phyloP scores from a whole-genome alignment of 2,888 invertebrate species.

The Noctua pronuba region DNA sequence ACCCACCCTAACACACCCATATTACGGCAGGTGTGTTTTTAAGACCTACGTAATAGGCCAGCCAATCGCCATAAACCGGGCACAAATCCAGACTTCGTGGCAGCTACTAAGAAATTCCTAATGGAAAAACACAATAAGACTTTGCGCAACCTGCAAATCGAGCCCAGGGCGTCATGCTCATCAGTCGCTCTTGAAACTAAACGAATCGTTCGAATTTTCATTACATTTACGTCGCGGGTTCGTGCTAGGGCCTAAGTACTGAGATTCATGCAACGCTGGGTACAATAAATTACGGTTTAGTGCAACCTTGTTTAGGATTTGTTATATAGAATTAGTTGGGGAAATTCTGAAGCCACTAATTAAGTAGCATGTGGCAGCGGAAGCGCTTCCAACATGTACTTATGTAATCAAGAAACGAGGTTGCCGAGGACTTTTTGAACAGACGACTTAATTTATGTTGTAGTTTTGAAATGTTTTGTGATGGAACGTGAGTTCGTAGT shows the following conservation, averaged over 20 bases:
- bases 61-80: not conserved
- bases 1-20: not conserved
- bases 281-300: constrained; percentile 42
- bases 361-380: constrained; percentile 12
- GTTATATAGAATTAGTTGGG: constrained; percentile 13
- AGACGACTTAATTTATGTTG: not conserved
- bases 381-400: not conserved
- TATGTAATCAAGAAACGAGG: not conserved
- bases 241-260: not conserved
- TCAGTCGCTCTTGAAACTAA: too few species aligned
- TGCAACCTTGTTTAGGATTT: constrained; percentile 15
- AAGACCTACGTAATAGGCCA: not conserved
- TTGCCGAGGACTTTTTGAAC: not conserved
- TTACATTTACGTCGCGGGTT: not conserved
- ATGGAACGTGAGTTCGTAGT: not conserved
- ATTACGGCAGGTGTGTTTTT: not conserved
- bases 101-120: not conserved
- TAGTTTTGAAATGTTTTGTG: not conserved
- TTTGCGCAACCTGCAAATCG: not conserved
- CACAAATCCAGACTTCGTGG: not conserved
- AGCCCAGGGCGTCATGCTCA: not conserved
- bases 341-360: constrained; percentile 39
- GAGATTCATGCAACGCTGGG: constrained; percentile 32
- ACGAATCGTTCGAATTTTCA: not conserved
- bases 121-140: not conserved